phyloP scores from a whole-genome alignment of 2,888 invertebrate genomes.

The Eupithecia insigniata region DNA sequence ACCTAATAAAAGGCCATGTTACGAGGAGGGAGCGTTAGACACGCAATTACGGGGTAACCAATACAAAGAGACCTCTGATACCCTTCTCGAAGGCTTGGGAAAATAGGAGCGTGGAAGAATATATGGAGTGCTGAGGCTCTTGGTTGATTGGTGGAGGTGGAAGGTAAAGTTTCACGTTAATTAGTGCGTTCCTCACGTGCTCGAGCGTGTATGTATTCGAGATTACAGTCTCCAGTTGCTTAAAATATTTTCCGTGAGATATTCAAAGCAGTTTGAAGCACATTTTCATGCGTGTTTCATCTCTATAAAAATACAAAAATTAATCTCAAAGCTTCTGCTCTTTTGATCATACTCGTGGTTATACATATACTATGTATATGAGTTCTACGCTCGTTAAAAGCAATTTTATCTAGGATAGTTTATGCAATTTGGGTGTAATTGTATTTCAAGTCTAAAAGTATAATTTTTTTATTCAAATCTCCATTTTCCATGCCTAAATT shows the following conservation, averaged over 20 bases:
- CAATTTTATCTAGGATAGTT: not conserved
- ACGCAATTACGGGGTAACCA: slow-evolving; percentile 78
- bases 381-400: not conserved
- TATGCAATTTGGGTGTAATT: not conserved
- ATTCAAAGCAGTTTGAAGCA: slow-evolving; percentile 13
- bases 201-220: slow-evolving; percentile 70
- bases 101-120: slow-evolving; percentile 60
- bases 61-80: slow-evolving; percentile 64
- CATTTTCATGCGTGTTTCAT: slow-evolving; percentile 9
- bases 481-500: not conserved
- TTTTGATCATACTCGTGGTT: not conserved
- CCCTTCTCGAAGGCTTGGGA: slow-evolving; percentile 56
- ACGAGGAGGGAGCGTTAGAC: slow-evolving; percentile 81
- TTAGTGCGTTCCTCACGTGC: slow-evolving; percentile 81
- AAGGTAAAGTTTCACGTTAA: slow-evolving; percentile 81
- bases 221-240: slow-evolving; percentile 59
- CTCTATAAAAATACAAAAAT: not conserved
- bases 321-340: not conserved
- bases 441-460: not conserved
- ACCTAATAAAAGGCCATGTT: slow-evolving; percentile 83
- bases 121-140: slow-evolving; percentile 65
- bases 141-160: slow-evolving; percentile 64
- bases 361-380: not conserved
- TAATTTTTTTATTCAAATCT: not conserved
- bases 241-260: slow-evolving; percentile 52